phyloP scores from a whole-genome alignment of 2,113 vertebrate genomes.

The Epinephelus fuscoguttatus region DNA sequence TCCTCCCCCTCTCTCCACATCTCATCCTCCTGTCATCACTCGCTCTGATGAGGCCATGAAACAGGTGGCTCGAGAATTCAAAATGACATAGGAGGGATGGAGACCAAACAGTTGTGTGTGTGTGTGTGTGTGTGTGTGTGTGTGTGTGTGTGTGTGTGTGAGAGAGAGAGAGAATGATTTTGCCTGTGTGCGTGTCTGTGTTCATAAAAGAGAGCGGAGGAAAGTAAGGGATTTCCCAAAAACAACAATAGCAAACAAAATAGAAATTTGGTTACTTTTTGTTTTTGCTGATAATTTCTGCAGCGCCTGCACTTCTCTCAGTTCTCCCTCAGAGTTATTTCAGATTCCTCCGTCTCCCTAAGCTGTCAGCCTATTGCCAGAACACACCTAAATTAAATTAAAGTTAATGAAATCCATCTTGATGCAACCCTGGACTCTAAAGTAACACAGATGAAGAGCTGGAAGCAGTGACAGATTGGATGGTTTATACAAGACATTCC shows the following conservation, averaged over 20 bases:
- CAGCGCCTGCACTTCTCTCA: slow-evolving; percentile 19
- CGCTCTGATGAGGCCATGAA: slow-evolving; percentile 69
- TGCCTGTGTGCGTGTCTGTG: slow-evolving; percentile 7
- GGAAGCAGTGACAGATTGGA: slow-evolving; percentile 32
- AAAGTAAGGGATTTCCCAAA: slow-evolving; percentile 38
- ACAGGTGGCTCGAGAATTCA: slow-evolving; percentile 79
- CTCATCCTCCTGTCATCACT: slow-evolving; percentile 81
- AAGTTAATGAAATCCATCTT: slow-evolving; percentile 59
- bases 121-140: slow-evolving; percentile 2
- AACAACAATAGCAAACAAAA: slow-evolving; percentile 43
- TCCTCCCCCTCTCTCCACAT: slow-evolving; percentile 9
- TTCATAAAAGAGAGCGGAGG: slow-evolving; percentile 36
- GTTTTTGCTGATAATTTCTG: slow-evolving; percentile 20
- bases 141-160: slow-evolving; percentile 12
- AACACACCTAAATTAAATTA: slow-evolving; percentile 56
- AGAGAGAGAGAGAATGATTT: slow-evolving; percentile 18
- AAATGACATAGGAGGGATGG: slow-evolving; percentile 69
- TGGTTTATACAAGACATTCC: slow-evolving; percentile 26
- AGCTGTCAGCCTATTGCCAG: slow-evolving; percentile 29
- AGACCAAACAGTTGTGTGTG: slow-evolving; percentile 56
- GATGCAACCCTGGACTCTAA: slow-evolving; percentile 30
- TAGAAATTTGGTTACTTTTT: slow-evolving; percentile 11
- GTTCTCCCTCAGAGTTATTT: slow-evolving; percentile 15
- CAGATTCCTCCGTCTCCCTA: slow-evolving; percentile 1
- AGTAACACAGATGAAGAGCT: slow-evolving; percentile 52